Conservation (phyloP, 2,888 invertebrate genomes). For the Halictus quadricinctus region DNA sequence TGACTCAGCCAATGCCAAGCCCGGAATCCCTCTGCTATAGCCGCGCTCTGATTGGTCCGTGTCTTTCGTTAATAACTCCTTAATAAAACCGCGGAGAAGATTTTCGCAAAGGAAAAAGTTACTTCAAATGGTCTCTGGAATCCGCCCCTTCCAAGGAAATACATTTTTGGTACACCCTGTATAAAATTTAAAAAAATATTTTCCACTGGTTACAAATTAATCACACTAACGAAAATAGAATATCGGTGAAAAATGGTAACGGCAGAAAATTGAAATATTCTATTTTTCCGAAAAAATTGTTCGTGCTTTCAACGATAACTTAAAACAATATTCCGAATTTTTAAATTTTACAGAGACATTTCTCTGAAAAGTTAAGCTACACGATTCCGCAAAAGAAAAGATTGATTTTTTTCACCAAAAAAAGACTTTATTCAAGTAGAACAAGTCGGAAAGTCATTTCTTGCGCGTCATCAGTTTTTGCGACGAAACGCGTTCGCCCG, state of each 20-base stretch:
- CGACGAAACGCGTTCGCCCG: neutral
- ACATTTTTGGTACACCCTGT: too few relatives aligned
- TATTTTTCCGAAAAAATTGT: neutral
- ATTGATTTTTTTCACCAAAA: neutral
- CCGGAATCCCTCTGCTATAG: too few relatives aligned
- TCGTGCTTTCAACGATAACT: neutral
- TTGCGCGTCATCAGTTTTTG: neutral
- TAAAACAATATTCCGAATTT: neutral
- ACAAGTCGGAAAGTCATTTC: neutral
- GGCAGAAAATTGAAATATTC: neutral
- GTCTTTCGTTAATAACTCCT: too few relatives aligned
- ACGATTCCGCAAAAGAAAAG: neutral
- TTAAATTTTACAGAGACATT: neutral
- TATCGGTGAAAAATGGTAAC: neutral
- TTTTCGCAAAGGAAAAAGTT: too few relatives aligned
- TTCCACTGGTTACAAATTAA: neutral
- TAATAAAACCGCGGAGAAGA: too few relatives aligned
- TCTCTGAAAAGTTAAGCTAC: neutral
- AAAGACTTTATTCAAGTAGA: neutral
- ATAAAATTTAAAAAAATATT: neutral
- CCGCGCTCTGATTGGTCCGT: too few relatives aligned
- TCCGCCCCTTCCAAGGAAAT: too few relatives aligned
- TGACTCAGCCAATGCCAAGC: too few relatives aligned
- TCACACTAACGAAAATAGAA: neutral
- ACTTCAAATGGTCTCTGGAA: too few relatives aligned